Conservation (phyloP, 2,113 vertebrate genomes). For the Sinocyclocheilus anophthalmus region DNA sequence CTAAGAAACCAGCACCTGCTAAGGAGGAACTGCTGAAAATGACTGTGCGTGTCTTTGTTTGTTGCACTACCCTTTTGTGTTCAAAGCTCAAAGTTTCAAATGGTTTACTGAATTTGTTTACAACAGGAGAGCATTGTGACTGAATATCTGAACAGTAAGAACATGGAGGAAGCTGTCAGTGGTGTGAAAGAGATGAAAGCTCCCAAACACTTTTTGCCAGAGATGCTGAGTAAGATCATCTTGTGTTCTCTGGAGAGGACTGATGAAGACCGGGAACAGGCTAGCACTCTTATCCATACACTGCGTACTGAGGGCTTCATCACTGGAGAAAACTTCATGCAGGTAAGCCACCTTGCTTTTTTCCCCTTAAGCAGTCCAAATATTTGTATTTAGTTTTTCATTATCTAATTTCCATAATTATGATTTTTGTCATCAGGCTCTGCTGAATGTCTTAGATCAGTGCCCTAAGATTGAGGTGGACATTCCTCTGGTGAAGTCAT, state of each 20-base stretch:
- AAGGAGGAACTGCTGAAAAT: constrained; percentile 96
- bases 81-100: neutral
- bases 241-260: constrained; percentile 90
- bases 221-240: constrained; percentile 95
- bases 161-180: constrained; percentile 86
- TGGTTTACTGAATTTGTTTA: neutral
- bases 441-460: constrained; percentile 94
- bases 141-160: constrained; percentile 91
- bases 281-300: constrained; percentile 89
- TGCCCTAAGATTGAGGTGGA: constrained; percentile 96
- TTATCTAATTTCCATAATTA: neutral
- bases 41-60: constrained; percentile 79
- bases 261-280: constrained; percentile 94
- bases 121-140: constrained; percentile 88
- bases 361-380: neutral
- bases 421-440: constrained; percentile 77
- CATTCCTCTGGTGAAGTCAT: constrained; percentile 97
- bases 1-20: constrained; percentile 93
- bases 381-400: neutral
- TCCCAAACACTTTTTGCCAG: constrained; percentile 95
- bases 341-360: constrained; percentile 75
- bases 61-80: neutral
- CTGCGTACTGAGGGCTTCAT: constrained; percentile 91
- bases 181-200: constrained; percentile 93
- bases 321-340: constrained; percentile 97